Conservation (phyloP, 2,113 vertebrate genomes). For the Mandrillus leucophaeus region DNA sequence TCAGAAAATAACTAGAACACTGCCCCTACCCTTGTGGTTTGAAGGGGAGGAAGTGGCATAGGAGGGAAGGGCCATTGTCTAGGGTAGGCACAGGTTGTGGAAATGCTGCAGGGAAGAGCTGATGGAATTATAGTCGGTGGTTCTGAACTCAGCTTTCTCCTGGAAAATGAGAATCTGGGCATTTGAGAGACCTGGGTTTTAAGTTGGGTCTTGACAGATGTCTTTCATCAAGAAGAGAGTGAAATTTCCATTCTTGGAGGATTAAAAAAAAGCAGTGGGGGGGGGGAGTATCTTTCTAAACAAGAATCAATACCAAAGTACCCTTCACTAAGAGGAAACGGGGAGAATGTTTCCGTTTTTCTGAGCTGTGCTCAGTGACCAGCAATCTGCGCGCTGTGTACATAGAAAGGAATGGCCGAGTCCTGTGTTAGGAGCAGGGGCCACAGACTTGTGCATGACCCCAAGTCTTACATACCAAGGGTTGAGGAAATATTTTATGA, state of each 20-base stretch:
- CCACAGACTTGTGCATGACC: not conserved
- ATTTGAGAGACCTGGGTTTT: not conserved
- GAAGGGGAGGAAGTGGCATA: accelerated
- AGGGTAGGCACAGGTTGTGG: accelerated
- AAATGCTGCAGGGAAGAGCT: accelerated
- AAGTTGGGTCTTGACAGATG: not conserved
- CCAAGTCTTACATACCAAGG: too few species aligned
- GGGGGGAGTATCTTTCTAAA: not conserved
- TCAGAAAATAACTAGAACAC: not conserved
- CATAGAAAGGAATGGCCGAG: accelerated
- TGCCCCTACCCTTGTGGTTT: accelerated
- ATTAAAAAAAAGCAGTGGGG: accelerated
- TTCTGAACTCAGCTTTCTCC: not conserved
- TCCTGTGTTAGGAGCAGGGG: not conserved
- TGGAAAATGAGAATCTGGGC: not conserved
- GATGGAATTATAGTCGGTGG: accelerated
- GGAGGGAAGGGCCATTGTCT: not conserved
- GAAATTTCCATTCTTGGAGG: too few species aligned
- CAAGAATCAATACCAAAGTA: accelerated
- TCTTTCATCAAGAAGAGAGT: not conserved
- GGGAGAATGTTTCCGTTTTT: too few species aligned
- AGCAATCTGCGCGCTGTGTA: accelerated
- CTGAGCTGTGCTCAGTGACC: not conserved
- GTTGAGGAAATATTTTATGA: not conserved
- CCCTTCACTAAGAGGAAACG: accelerated